These are phyloP conservation scores for Ptilonorhynchus violaceus DNA, from an alignment of 2,113 vertebrate species.

Conservation along the genomic window DNA sequence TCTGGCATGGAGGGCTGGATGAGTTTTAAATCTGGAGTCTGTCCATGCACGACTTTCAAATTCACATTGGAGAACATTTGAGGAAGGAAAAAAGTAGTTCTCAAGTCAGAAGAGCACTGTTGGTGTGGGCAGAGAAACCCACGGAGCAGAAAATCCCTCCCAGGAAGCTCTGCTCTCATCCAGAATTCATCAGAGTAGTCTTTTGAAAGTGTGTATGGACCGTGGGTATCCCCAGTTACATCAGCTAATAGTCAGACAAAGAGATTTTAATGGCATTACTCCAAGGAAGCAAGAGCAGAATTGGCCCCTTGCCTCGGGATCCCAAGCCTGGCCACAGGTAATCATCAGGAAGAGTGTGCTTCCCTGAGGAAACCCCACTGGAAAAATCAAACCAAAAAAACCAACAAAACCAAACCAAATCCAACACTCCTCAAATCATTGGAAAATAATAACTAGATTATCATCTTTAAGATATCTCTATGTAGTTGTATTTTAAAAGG, in stretches of 20 bases:
- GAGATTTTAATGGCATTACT: neutral
- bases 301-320: neutral
- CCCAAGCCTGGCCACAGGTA: neutral
- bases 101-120: neutral
- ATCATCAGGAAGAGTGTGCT: neutral
- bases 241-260: neutral
- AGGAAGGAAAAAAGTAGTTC: conserved; percentile 10
- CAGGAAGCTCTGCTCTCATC: neutral
- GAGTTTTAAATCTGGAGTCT: conserved; percentile 39
- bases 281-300: neutral
- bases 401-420: neutral
- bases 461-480: neutral
- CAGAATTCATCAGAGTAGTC: neutral
- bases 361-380: neutral
- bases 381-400: neutral
- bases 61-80: neutral
- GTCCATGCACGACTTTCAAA: conserved; percentile 34
- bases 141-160: neutral
- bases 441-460: neutral
- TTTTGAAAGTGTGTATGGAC: neutral
- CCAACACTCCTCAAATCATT: neutral
- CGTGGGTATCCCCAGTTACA: neutral
- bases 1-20: conserved; percentile 14
- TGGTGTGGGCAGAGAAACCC: neutral
- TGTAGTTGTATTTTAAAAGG: neutral